Evolutionary conservation across 2,888 invertebrate species (phyloP).

Genomic region (Heliconius aoede): DNA sequence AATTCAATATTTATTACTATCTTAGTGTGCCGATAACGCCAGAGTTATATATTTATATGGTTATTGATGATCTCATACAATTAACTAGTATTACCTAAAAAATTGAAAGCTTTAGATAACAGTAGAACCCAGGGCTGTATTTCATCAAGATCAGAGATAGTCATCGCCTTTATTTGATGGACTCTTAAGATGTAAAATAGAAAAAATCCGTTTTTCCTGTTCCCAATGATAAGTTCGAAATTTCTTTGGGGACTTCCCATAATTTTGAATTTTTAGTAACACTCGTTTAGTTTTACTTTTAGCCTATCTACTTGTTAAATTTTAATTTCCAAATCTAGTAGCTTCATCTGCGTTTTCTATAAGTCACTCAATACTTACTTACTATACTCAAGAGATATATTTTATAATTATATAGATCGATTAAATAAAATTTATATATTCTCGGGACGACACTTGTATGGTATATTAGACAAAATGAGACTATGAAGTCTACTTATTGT

Average conservation of each 20-base stretch:
- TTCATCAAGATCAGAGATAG: background rate
- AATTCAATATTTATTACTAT: conserved; percentile 63
- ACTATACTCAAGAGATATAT: no score
- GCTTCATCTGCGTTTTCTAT: no score
- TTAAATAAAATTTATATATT: no score
- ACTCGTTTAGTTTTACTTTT: background rate
- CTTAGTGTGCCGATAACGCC: conserved; percentile 51
- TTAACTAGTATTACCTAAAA: background rate
- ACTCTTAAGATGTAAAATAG: background rate
- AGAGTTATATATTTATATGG: conserved; percentile 31
- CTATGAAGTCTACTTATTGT: no score
- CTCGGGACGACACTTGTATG: no score
- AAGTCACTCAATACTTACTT: no score
- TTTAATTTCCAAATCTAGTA: background rate
- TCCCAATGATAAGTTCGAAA: background rate
- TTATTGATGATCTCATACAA: conserved; percentile 30
- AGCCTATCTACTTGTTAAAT: background rate
- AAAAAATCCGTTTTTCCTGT: background rate
- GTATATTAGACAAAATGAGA: no score
- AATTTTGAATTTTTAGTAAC: background rate
- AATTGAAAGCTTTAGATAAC: background rate
- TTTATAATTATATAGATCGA: no score
- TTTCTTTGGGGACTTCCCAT: no score
- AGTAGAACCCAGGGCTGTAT: background rate
- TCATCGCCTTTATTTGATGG: background rate